Evolutionary conservation across 2,888 invertebrate genomes (phyloP).

Genomic region (Calameuta pallipes): DNA sequence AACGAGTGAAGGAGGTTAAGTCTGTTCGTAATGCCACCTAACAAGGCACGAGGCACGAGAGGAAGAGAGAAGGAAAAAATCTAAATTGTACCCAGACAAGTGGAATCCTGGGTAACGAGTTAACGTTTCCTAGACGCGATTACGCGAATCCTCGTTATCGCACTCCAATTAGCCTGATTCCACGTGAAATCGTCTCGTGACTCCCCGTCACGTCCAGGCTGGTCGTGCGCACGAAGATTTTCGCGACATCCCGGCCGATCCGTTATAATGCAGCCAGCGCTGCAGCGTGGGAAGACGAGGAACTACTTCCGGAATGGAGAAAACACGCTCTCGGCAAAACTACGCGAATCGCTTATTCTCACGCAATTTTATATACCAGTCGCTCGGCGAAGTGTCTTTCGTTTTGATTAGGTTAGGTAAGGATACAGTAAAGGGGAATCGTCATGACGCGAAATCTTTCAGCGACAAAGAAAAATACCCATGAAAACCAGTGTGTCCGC

Average conservation of each 20-base stretch:
- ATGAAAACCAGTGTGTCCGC: neutral
- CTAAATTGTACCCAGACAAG: neutral
- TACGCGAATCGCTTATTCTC: slow-evolving; percentile 16
- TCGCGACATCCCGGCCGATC: slow-evolving; percentile 6
- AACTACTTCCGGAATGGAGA: slow-evolving; percentile 28
- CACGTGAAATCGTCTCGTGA: neutral
- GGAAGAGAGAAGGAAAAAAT: neutral
- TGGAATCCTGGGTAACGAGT: neutral
- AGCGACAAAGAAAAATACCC: neutral
- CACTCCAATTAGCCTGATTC: neutral
- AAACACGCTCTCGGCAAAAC: neutral
- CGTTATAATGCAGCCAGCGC: slow-evolving; percentile 25
- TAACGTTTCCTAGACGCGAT: neutral
- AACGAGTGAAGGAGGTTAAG: neutral
- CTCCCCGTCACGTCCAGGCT: neutral
- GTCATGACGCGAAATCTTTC: neutral
- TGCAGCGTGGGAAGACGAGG: slow-evolving; percentile 28
- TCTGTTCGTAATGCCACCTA: neutral
- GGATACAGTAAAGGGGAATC: neutral
- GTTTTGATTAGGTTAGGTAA: neutral
- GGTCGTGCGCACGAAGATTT: neutral
- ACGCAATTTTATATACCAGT: neutral
- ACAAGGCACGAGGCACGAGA: neutral
- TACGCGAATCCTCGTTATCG: neutral
- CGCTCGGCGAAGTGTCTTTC: neutral